Evolutionary conservation across 2,113 vertebrate species (phyloP), one percentile per base, ranked within the genome.

Genomic region (Columba livia): DNA sequence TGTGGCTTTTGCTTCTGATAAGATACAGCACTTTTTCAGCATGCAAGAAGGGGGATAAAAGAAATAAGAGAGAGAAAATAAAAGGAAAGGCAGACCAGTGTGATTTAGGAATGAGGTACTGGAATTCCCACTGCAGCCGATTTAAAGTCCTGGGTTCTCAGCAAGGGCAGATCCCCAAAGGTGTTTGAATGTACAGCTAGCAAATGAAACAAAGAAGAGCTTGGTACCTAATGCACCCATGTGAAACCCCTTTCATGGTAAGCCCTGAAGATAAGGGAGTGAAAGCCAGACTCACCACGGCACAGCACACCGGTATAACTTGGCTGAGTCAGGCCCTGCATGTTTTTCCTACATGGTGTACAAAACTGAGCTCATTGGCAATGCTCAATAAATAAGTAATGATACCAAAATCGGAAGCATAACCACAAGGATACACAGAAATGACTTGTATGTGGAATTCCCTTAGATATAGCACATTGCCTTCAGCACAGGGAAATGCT

Each of bases 381-480:
- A 4, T n/a, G 51, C 67, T 91, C 6, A 5, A 26, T 90, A 94
- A 93, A 93, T 77, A 97, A 93, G 95, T 29, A 93, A 90, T 0
- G 6, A 92, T 61, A 85, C 84, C 87, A 91, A 90, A 93, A 79
- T 29, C 15, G 90, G 91, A 89, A 93, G 85, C 70, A 16, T 13
- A 78, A 84, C 58, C 57, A 56, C 71, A 72, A 93, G 38, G 80
- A 84, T 74, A 61, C 28, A 61, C 20, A 36, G 73, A 75, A 95
- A 69, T 65, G 29, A 69, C 73, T 71, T 71, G 73, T 54, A 48
- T 34, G 11, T 32, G n/a, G 71, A 82, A 72, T 94, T 91, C 88
- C 62, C 85, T 74, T 78, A 69, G 48, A 78, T 29, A 74, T 40
- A 70, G 70, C 90, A 73, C 3, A 0, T 13, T 56, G 61, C 89